Conservation (phyloP, 2,797 vertebrate genomes). For the Propithecus perrieri region DNA sequence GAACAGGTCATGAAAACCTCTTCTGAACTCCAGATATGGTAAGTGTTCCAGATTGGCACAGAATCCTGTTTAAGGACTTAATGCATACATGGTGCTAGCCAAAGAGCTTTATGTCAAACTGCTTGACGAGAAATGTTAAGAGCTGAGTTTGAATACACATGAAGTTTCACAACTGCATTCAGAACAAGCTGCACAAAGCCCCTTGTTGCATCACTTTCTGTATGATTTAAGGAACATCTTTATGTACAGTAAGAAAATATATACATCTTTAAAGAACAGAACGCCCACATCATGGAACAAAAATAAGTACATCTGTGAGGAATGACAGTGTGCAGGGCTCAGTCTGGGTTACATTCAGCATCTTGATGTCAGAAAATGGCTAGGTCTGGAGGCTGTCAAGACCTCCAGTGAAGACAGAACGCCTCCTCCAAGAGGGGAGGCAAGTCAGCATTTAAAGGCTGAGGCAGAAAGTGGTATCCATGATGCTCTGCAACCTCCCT, state of each 20-base stretch:
- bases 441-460: conserved; percentile 15
- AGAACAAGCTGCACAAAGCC: conserved; percentile 71
- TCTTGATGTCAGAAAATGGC: neutral
- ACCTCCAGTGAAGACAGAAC: neutral
- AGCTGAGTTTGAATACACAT: conserved; percentile 50
- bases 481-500: neutral
- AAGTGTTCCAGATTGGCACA: neutral
- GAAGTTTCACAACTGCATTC: neutral
- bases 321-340: conserved; percentile 69
- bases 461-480: conserved; percentile 37
- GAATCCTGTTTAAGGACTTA: conserved; percentile 47
- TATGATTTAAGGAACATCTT: conserved; percentile 68
- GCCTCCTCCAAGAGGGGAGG: conserved; percentile 31
- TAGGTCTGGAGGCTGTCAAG: neutral
- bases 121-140: neutral
- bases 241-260: conserved; percentile 84
- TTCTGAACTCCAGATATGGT: neutral
- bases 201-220: conserved; percentile 75
- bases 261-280: conserved; percentile 77
- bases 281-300: conserved; percentile 62
- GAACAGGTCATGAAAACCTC: conserved; percentile 63
- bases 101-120: conserved; percentile 15
- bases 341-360: conserved; percentile 71
- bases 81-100: neutral
- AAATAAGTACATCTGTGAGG: conserved; percentile 48